These are phyloP conservation scores for Bucco capensis DNA, from an alignment of 2,113 vertebrate species.

Conservation along the genomic window DNA sequence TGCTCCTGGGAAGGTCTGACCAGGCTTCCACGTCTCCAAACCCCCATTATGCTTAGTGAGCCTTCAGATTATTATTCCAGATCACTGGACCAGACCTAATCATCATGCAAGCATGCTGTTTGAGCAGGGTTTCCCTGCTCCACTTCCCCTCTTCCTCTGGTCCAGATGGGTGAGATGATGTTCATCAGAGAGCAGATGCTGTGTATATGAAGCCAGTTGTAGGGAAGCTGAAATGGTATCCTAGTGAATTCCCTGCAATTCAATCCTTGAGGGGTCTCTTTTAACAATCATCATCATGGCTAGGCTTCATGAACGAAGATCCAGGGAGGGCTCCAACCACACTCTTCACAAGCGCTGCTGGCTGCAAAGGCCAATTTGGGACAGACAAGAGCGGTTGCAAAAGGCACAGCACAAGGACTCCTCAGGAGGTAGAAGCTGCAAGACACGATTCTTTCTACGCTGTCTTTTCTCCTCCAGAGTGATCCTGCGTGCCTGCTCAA, in stretches of 20 bases:
- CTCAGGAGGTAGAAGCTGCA: too few relatives aligned
- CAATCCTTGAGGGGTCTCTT: constrained; percentile 48
- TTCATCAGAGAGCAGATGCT: constrained; percentile 46
- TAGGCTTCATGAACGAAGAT: too few relatives aligned
- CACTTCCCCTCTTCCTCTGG: constrained; percentile 29
- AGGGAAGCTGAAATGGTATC: constrained; percentile 54
- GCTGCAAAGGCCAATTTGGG: too few relatives aligned
- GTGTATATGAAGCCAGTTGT: background rate
- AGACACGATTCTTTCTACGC: too few relatives aligned
- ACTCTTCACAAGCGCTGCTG: too few relatives aligned
- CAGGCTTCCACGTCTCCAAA: constrained; percentile 9
- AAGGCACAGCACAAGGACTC: too few relatives aligned
- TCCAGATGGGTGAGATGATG: constrained; percentile 37
- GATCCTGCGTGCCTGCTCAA: too few relatives aligned
- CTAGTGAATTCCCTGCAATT: constrained; percentile 21
- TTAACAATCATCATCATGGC: too few relatives aligned
- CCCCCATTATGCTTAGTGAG: constrained; percentile 34
- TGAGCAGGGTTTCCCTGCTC: constrained; percentile 39
- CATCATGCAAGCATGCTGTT: constrained; percentile 22
- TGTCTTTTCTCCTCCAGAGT: too few relatives aligned
- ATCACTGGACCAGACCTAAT: constrained; percentile 52
- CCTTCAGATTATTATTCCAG: constrained; percentile 44
- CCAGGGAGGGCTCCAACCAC: too few relatives aligned
- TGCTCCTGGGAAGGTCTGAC: constrained; percentile 42
- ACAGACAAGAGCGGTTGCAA: too few relatives aligned